A percentile compares a stretch with the other conserved stretches of the same genome.
These are phyloP conservation scores for Alsophila aescularia DNA, from an alignment of 2,888 invertebrate genomes.

Conservation along the genomic window DNA sequence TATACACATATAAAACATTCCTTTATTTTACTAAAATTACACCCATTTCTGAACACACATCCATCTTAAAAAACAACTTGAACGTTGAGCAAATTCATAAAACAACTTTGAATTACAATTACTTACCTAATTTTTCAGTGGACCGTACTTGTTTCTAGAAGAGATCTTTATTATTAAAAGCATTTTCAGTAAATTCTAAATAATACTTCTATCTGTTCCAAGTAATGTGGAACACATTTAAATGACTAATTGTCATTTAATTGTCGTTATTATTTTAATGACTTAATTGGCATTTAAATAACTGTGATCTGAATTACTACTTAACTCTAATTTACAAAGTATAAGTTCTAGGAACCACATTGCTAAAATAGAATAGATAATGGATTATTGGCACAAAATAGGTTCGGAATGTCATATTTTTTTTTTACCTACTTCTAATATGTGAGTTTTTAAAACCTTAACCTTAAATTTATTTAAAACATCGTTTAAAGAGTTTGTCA, in stretches of 20 bases:
- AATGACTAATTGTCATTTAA: no score
- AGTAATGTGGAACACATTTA: no score
- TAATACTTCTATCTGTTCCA: no score
- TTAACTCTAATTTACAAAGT: no score
- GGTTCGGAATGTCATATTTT: not conserved
- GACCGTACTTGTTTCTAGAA: not conserved
- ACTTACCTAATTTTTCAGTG: not conserved
- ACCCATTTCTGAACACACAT: constrained; percentile 45
- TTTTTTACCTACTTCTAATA: not conserved
- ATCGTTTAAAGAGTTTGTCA: constrained; percentile 1
- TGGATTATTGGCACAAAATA: constrained; percentile 3
- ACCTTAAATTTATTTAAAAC: not conserved
- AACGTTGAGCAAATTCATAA: constrained; percentile 69
- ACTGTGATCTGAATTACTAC: no score
- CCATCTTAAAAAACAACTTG: constrained; percentile 47
- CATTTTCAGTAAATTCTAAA: no score
- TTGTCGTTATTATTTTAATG: no score
- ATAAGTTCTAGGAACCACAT: not conserved
- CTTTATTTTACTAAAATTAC: constrained; percentile 48
- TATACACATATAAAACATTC: constrained; percentile 24
- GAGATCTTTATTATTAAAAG: no score
- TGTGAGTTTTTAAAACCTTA: constrained; percentile 1
- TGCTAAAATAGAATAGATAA: not conserved
- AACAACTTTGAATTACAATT: constrained; percentile 18
- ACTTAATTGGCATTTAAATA: no score